A percentile compares a stretch with the other conserved stretches of the same genome.
These are phyloP conservation scores for Cenopis cana DNA, from an alignment of 2,888 invertebrate genomes.

Conservation along the genomic window DNA sequence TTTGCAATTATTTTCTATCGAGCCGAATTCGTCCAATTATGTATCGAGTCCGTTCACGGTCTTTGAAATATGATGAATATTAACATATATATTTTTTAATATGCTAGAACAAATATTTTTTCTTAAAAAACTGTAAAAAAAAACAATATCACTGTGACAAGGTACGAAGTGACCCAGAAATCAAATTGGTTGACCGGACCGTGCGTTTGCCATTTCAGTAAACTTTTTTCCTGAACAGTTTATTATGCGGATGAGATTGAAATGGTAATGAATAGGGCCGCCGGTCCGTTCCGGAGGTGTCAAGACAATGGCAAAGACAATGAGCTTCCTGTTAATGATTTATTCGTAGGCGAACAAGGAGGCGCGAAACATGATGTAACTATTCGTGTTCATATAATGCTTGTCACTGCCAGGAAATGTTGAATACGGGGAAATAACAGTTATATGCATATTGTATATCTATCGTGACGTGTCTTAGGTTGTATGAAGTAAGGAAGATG, in stretches of 20 bases:
- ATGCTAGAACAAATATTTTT: no score
- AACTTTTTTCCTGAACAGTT: background rate
- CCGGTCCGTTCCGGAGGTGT: slow-evolving; percentile 28
- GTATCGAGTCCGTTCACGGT: no score
- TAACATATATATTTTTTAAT: no score
- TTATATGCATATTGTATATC: background rate
- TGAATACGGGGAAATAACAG: background rate
- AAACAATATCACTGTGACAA: no score
- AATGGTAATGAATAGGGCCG: slow-evolving; percentile 32
- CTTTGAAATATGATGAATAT: no score
- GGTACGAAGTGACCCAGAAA: no score
- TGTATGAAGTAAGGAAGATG: no score
- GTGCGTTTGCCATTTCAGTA: background rate
- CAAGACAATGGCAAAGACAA: slow-evolving; percentile 39
- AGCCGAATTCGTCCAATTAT: no score
- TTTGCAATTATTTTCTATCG: no score
- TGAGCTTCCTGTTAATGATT: slow-evolving; percentile 53
- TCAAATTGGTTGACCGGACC: no score
- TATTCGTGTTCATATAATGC: slow-evolving; percentile 39
- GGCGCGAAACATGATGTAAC: slow-evolving; percentile 54
- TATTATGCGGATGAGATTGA: slow-evolving; percentile 21
- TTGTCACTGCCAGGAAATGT: slow-evolving; percentile 32
- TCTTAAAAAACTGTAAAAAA: no score
- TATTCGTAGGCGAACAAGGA: slow-evolving; percentile 49
- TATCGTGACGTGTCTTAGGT: background rate